Evolutionary conservation across 2,797 vertebrate genomes (phyloP), one percentile per base, ranked within the genome.

Genomic region (Anolis apletophallus): DNA sequence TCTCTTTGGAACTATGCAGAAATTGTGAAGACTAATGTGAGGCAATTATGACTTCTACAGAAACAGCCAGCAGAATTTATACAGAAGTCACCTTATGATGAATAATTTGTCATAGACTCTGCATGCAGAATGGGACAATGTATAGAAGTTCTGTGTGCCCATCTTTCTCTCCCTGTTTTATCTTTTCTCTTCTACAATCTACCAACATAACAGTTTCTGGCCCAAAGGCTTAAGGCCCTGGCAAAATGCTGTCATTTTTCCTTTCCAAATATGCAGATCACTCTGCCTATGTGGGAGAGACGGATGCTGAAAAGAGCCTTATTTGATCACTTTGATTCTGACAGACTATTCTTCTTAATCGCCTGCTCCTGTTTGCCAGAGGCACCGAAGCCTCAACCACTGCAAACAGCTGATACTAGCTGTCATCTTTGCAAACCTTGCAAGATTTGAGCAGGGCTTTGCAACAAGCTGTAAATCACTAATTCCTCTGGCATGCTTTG

Each of bases 391-490:
- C 6, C 16, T 83, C 36, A 36, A 3, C 29, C 9, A 17, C 0
- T 26, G 26, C 34, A 29, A 68, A 26, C 6, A 87, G 69, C n/a
- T 52, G 21, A 61, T 75, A 67, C 81, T 50, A 72, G 68, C 10
- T 80, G 77, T 77, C 57, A 12, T 1, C 69, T 80, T 26, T 50
- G n/a, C 8, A 79, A 8, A 46, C 9, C 0, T 59, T 46, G 73
- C 29, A 54, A 2, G 29, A 1, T 40, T 80, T 14, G 3, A 64
- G 71, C 68, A 80, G 34, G 29, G 17, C 86, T 57, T n/a, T 29
- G 10, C 19, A 85, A 21, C 4, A 32, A 81, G 80, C 61, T 81
- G n/a, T 19, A 74, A 87, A 34, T 88, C 68, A 83, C 59, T 79
- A 17, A 69, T 84, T 86, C 80, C 23, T 76, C 67, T 82, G 71